Evolutionary conservation across 92 coral and sea anemone species (phyloP).

Genomic region (Anthopleura xanthogrammica): DNA sequence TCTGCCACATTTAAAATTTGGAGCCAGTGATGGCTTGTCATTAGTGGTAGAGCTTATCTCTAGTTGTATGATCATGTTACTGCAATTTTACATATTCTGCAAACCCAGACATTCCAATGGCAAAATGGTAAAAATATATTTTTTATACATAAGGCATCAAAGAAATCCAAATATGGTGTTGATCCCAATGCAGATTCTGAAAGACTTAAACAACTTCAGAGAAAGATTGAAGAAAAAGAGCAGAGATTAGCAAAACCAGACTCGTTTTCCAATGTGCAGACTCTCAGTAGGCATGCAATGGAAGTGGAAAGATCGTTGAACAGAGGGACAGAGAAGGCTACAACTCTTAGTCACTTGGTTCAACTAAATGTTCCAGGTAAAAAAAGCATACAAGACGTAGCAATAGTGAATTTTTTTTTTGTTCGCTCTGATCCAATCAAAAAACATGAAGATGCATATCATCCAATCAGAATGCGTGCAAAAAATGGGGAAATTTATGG

Average conservation of each 20-base stretch:
- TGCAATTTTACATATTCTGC: too few species aligned
- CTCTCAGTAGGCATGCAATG: constrained; percentile 90
- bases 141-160: constrained; percentile 52
- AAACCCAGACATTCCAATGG: too few species aligned
- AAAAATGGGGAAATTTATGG: too few species aligned
- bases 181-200: constrained; percentile 73
- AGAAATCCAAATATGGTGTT: constrained; percentile 70
- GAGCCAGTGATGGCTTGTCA: too few species aligned
- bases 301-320: constrained; percentile 95
- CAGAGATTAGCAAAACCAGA: constrained; percentile 64
- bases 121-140: too few species aligned
- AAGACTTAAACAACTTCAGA: constrained; percentile 61
- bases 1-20: too few species aligned
- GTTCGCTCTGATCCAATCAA: background rate
- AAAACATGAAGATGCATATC: too few species aligned
- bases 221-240: constrained; percentile 70
- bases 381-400: background rate
- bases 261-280: constrained; percentile 79
- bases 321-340: constrained; percentile 81
- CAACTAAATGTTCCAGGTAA: background rate
- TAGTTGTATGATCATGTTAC: too few species aligned
- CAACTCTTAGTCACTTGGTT: constrained; percentile 13
- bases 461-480: too few species aligned
- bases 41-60: too few species aligned
- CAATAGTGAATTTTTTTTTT: background rate